Evolutionary conservation across 2,113 vertebrate species (phyloP).

Genomic region (Gymnorhina tibicen): DNA sequence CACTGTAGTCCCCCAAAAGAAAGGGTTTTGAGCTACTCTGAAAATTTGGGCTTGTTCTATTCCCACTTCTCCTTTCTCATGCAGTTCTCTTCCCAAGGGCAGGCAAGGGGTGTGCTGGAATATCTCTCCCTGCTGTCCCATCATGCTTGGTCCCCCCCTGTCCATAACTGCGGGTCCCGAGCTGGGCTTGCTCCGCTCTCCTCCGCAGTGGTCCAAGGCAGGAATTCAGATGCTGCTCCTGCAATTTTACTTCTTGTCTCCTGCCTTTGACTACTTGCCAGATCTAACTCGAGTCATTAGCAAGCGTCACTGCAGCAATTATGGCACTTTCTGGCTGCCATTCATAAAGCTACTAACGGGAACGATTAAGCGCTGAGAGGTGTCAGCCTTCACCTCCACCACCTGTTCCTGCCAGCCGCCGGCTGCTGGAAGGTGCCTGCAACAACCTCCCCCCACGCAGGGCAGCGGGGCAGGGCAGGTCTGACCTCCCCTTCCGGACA

Average conservation of each 20-base stretch:
- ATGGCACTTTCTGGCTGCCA: conserved; percentile 58
- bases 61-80: neutral
- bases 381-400: conserved; percentile 47
- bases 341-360: conserved; percentile 43
- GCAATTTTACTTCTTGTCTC: neutral
- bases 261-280: conserved; percentile 34
- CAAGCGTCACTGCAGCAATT: conserved; percentile 33
- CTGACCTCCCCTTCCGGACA: accelerated
- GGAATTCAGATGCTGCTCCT: neutral
- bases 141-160: neutral
- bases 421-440: neutral
- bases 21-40: neutral
- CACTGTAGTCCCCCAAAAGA: neutral
- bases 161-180: neutral
- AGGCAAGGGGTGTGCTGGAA: neutral
- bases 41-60: neutral
- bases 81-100: neutral
- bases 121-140: neutral
- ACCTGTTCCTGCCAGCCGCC: conserved; percentile 18
- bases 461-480: neutral
- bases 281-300: conserved; percentile 52
- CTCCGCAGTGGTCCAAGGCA: neutral
- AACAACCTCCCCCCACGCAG: accelerated
- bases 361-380: conserved; percentile 16
- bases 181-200: neutral